Evolutionary conservation across 2,113 vertebrate genomes (phyloP).

Genomic region (Melospiza georgiana): DNA sequence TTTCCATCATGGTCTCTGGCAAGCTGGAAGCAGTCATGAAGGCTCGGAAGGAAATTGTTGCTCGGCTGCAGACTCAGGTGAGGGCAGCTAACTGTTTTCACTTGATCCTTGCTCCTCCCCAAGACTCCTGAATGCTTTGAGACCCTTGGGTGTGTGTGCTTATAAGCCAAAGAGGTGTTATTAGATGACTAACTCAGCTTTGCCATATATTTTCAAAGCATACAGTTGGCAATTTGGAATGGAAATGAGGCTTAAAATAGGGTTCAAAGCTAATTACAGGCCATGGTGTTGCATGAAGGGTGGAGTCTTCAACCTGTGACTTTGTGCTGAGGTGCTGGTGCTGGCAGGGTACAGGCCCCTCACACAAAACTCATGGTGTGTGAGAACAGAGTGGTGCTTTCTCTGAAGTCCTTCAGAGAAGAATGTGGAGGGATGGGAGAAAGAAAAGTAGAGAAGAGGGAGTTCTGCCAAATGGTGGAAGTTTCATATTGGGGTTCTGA

Average conservation of each 20-base stretch:
- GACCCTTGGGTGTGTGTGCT: conserved; percentile 19
- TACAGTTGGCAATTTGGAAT: conserved; percentile 22
- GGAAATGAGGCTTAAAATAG: conserved; percentile 53
- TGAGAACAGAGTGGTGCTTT: not conserved
- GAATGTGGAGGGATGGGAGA: not conserved
- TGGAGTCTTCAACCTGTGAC: not conserved
- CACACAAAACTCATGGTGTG: not conserved
- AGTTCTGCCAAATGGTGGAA: not conserved
- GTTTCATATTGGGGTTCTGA: not conserved
- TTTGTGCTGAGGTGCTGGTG: not conserved
- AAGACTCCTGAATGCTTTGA: not conserved
- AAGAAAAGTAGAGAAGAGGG: not conserved
- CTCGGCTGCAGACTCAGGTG: conserved; percentile 97
- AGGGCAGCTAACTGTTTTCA: conserved; percentile 26
- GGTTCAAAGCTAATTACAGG: conserved; percentile 58
- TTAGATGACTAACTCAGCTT: conserved; percentile 57
- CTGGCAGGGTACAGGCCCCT: not conserved
- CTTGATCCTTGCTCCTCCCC: not conserved
- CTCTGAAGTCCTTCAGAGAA: not conserved
- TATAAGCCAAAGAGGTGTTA: not conserved
- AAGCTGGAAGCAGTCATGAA: conserved; percentile 98
- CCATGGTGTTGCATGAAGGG: not conserved
- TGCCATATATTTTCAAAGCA: conserved; percentile 25
- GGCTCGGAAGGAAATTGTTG: conserved; percentile 98
- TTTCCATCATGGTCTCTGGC: conserved; percentile 99